These are phyloP conservation scores for Acrocephalus scirpaceus DNA, from an alignment of 2,797 vertebrate genomes.

Conservation along the genomic window DNA sequence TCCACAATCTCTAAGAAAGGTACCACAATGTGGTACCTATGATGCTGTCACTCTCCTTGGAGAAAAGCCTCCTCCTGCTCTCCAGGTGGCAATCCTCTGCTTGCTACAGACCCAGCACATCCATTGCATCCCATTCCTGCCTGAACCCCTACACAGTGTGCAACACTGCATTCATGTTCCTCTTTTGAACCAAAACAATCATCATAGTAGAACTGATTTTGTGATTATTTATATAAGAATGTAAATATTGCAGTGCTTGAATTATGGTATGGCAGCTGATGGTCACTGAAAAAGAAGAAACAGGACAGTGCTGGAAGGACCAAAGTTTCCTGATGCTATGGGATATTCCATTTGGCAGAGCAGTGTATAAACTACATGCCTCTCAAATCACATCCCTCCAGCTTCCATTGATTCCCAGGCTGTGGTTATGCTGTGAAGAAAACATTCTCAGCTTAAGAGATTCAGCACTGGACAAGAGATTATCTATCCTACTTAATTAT, in stretches of 20 bases:
- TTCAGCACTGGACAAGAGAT: neutral
- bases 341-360: neutral
- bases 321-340: neutral
- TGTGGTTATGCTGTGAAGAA: neutral
- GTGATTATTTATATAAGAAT: neutral
- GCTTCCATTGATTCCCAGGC: neutral
- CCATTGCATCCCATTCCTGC: neutral
- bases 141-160: neutral
- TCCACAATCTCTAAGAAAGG: neutral
- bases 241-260: neutral
- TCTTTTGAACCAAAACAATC: neutral
- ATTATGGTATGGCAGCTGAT: neutral
- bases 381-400: neutral
- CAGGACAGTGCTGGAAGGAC: neutral
- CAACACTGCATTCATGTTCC: neutral
- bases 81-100: neutral
- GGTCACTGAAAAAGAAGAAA: neutral
- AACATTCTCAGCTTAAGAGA: neutral
- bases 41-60: neutral
- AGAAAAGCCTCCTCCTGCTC: neutral
- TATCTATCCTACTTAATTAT: neutral
- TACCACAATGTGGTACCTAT: neutral
- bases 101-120: neutral
- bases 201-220: neutral
- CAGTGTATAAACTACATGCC: neutral